A percentile compares a stretch with the other conserved stretches of the same genome.
Evolutionary conservation across 2,797 vertebrate species (phyloP).

Genomic region (Petrocephalus sullivani): DNA sequence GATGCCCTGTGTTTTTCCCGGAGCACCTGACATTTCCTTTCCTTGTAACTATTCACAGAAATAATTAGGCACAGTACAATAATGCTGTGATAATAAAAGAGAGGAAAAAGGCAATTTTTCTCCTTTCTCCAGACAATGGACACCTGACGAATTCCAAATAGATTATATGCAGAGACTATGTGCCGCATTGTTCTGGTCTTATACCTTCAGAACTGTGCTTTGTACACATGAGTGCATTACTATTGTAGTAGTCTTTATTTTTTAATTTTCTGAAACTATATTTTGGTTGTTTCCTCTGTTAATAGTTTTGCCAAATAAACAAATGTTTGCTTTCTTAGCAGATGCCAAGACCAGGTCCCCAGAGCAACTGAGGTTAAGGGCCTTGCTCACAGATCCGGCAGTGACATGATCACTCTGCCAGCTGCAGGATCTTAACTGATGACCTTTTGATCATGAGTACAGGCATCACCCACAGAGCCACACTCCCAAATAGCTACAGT

Average conservation of each 20-base stretch:
- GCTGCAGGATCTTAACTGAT: neutral
- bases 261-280: neutral
- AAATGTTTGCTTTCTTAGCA: neutral
- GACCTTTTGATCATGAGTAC: neutral
- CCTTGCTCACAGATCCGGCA: neutral
- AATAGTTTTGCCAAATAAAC: neutral
- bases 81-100: neutral
- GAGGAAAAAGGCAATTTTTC: neutral
- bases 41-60: neutral
- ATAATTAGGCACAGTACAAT: neutral
- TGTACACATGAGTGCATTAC: neutral
- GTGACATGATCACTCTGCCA: neutral
- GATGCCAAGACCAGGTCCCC: neutral
- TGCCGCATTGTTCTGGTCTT: neutral
- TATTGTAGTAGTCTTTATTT: neutral
- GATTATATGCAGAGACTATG: neutral
- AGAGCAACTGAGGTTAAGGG: neutral
- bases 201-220: neutral
- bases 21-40: neutral
- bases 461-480: neutral
- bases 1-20: neutral
- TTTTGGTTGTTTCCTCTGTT: neutral
- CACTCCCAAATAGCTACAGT: neutral
- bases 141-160: neutral
- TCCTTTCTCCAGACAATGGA: neutral